A percentile compares a stretch with the other conserved stretches of the same genome.
These are phyloP conservation scores for Entomyzon cyanotis DNA, from an alignment of 2,113 vertebrate species.

Conservation along the genomic window DNA sequence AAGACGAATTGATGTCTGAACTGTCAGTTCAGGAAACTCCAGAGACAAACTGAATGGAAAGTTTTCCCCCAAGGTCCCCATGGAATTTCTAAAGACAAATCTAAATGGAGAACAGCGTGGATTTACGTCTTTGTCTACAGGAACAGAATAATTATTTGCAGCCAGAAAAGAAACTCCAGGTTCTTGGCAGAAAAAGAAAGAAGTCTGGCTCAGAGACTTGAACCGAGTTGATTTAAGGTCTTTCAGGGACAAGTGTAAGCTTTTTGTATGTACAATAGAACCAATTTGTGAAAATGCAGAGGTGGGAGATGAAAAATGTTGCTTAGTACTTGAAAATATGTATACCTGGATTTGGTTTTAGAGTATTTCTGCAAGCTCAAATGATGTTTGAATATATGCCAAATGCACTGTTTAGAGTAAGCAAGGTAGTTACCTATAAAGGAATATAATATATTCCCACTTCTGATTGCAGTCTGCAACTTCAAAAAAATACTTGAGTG, in stretches of 20 bases:
- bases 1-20: conserved; percentile 47
- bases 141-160: conserved; percentile 56
- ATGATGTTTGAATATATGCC: not conserved
- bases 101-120: conserved; percentile 41
- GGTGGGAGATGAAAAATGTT: not conserved
- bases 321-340: not conserved
- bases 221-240: not conserved
- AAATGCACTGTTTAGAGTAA: not conserved
- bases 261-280: not conserved
- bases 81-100: conserved; percentile 51
- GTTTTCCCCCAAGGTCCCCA: conserved; percentile 38
- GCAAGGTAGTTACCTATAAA: not conserved
- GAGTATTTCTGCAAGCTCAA: not conserved
- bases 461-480: not conserved
- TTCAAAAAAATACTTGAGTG: not conserved
- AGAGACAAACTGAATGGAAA: conserved; percentile 51
- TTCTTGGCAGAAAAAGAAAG: conserved; percentile 45
- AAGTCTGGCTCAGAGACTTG: not conserved
- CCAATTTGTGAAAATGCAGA: not conserved
- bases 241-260: not conserved
- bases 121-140: conserved; percentile 55
- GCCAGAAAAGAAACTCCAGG: conserved; percentile 41
- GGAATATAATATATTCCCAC: not conserved
- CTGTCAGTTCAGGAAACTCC: conserved; percentile 44
- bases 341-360: not conserved